Base-by-base conservation (phyloP, 2,113 vertebrate genomes). In the Tachysurus vachellii region DNA sequence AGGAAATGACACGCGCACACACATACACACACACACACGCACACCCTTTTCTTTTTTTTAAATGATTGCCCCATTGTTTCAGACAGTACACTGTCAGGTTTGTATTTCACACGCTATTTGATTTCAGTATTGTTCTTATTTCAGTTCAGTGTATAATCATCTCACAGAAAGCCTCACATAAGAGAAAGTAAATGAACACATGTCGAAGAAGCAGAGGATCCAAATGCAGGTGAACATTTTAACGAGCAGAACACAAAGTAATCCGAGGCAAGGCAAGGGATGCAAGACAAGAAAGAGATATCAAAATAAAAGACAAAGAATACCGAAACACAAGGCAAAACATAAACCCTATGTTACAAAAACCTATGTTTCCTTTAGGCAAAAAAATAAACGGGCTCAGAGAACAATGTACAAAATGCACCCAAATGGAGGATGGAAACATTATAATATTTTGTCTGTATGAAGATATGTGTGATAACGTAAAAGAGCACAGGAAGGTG, bases 61-160 rank as follows among this genome's bases (percentile, higher is more conserved):
- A 85, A 53, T 85, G 54, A 85, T 85, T 85, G 44, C 36, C 21
- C 84, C 17, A 61, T 85, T 85, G 84, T 85, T 5, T 76, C 71
- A 62, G 70, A n/a, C 44, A 76, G 21, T 26, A 76, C 64, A 76
- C n/a, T 31, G 17, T 31, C 50, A 50, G 36, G 57, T 50, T 53
- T 19, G 26, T 19, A 85, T 76, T 47, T 76, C 31, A 61, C 44
- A 50, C 1, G 56, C 56, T 42, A 71, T 42, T 62, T 64, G 73
- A 85, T 85, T 79, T 62, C 47, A 54, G 28, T 77, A 85, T 79
- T 85, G 84, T 85, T 77, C 75, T 44, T 76, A 53, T 53, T 54
- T 77, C 44, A 77, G 0, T 85, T 76, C 6, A 47, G 56, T 64
- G 71, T 62, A 57, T 50, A 77, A 77, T 77, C 56, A 64, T 54